A percentile compares a stretch with the other conserved stretches of the same genome.
Conservation (phyloP, 2,888 invertebrate species). For the Polydrusus cervinus region DNA sequence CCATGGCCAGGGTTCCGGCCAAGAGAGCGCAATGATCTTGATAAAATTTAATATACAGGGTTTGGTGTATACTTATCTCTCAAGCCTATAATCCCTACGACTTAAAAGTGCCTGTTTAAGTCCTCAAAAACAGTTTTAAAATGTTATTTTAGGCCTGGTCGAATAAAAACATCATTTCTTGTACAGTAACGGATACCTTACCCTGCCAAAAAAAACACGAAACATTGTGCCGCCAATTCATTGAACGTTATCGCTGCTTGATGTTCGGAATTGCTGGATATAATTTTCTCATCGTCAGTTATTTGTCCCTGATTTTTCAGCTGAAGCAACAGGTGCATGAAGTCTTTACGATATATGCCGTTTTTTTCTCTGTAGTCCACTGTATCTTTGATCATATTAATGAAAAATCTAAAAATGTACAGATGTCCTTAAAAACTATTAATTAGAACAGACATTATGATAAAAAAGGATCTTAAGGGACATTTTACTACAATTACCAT, state of each 20-base stretch:
- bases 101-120: no score
- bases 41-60: no score
- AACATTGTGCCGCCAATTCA: constrained; percentile 58
- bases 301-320: constrained; percentile 21
- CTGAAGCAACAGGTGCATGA: constrained; percentile 38
- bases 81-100: no score
- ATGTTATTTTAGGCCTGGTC: no score
- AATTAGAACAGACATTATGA: no score
- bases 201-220: constrained; percentile 59
- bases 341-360: constrained; percentile 35
- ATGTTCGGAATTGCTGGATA: constrained; percentile 63
- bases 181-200: constrained; percentile 29
- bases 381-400: constrained; percentile 28
- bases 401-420: constrained; percentile 28
- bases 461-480: no score
- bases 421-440: background rate
- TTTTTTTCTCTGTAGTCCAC: constrained; percentile 30
- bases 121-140: no score
- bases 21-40: no score
- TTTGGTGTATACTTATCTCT: no score
- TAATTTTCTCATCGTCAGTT: background rate
- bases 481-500: no score
- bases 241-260: constrained; percentile 63
- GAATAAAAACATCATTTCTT: no score
- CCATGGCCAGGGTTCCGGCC: no score